These are phyloP conservation scores for Psettodes erumei DNA, from an alignment of 2,113 vertebrate genomes.

Conservation along the genomic window DNA sequence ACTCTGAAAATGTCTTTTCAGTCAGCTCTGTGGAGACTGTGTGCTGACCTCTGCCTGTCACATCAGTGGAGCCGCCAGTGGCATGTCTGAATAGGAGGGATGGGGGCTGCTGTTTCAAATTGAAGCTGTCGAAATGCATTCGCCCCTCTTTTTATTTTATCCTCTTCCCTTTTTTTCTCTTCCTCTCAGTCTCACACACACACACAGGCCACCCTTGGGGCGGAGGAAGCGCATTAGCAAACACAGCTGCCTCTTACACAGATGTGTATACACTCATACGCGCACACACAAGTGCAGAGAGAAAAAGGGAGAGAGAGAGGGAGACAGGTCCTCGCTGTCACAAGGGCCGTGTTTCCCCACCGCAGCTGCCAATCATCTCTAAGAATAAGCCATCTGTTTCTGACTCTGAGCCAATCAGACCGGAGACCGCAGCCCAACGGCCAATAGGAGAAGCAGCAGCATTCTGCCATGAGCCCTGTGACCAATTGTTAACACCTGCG, in stretches of 20 bases:
- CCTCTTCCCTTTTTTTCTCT: not conserved
- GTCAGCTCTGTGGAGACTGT: not conserved
- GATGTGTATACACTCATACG: conserved; percentile 38
- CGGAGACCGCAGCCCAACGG: conserved; percentile 6
- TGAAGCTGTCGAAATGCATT: conserved; percentile 35
- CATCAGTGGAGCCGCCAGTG: conserved; percentile 21
- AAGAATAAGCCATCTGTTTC: conserved; percentile 70
- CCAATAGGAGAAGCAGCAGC: conserved; percentile 37
- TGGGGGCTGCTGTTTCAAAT: conserved; percentile 29
- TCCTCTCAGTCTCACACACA: not conserved
- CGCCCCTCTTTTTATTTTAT: not conserved
- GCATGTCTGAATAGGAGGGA: conserved; percentile 7
- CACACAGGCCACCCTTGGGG: conserved; percentile 11
- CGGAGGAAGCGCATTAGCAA: conserved; percentile 38
- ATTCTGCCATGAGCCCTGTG: conserved; percentile 43
- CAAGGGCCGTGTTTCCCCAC: not conserved
- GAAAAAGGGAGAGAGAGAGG: conserved; percentile 3
- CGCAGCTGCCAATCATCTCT: conserved; percentile 59
- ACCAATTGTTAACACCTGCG: conserved; percentile 58
- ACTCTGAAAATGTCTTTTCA: conserved; percentile 10
- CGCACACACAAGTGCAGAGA: conserved; percentile 17
- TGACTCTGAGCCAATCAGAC: conserved; percentile 58
- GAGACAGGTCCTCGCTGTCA: conserved; percentile 26
- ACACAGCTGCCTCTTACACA: conserved; percentile 66
- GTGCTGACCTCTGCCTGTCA: conserved; percentile 17